These are phyloP conservation scores for Saccostrea cuccullata DNA, from an alignment of 1,140 invertebrate species.

Conservation along the genomic window DNA sequence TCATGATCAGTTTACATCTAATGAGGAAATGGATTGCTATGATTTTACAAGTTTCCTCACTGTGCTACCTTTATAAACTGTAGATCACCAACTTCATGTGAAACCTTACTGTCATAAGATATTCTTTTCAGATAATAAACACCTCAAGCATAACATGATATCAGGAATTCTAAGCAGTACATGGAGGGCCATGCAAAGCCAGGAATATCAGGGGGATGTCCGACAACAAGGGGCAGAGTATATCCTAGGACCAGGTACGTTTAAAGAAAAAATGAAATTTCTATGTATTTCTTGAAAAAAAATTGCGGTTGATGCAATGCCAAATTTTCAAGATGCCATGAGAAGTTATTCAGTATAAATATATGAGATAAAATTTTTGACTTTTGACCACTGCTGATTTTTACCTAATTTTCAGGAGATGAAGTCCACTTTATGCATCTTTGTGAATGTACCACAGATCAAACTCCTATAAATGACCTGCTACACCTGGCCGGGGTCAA, in stretches of 20 bases:
- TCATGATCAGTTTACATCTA: too few relatives aligned
- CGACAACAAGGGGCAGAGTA: conserved; percentile 71
- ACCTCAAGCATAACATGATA: conserved; percentile 68
- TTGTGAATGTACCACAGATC: conserved; percentile 68
- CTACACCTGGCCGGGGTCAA: conserved; percentile 67
- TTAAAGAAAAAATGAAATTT: too few relatives aligned
- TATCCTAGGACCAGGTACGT: conserved; percentile 72
- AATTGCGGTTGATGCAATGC: too few relatives aligned
- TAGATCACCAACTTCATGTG: too few relatives aligned
- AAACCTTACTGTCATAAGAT: too few relatives aligned
- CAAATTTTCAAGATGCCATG: too few relatives aligned
- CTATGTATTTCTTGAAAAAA: too few relatives aligned
- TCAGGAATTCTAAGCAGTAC: conserved; percentile 68
- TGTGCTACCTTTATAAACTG: too few relatives aligned
- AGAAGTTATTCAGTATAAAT: too few relatives aligned
- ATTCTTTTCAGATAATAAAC: conserved; percentile 58
- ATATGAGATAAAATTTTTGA: too few relatives aligned
- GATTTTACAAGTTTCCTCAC: too few relatives aligned
- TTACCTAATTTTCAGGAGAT: conserved; percentile 64
- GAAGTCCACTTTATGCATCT: conserved; percentile 69
- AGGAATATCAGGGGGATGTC: conserved; percentile 70
- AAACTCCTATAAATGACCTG: conserved; percentile 71
- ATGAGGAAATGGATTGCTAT: too few relatives aligned
- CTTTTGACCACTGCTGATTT: not conserved
- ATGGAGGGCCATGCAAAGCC: conserved; percentile 69